These are phyloP conservation scores for Cancer borealis DNA, from an alignment of 2,888 invertebrate genomes.

Conservation along the genomic window DNA sequence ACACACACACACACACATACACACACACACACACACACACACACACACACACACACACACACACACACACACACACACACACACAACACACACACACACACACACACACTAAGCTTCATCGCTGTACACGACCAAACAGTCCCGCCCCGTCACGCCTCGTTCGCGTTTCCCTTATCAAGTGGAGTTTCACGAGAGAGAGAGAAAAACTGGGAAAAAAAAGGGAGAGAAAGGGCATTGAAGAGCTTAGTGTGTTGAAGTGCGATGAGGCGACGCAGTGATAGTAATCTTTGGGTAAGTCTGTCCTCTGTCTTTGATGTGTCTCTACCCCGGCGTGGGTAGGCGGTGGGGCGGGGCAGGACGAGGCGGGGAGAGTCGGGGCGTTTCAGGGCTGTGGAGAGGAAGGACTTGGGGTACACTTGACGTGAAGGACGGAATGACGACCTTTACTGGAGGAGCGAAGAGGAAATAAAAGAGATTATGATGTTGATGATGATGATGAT, in stretches of 20 bases:
- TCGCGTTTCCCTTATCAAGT: constrained; percentile 6
- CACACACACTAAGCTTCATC: background rate
- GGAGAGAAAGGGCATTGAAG: background rate
- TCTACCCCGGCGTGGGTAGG: too few species aligned
- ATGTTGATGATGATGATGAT: background rate
- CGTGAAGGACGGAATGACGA: too few species aligned
- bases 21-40: constrained; percentile 48
- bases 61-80: constrained; percentile 47
- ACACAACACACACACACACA: constrained; percentile 40
- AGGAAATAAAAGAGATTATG: too few species aligned
- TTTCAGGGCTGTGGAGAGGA: background rate
- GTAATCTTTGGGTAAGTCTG: background rate
- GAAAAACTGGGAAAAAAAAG: background rate
- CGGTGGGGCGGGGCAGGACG: background rate
- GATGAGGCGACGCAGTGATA: constrained; percentile 9
- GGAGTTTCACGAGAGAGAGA: background rate
- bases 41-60: constrained; percentile 51
- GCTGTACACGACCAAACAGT: background rate
- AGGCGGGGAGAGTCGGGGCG: background rate
- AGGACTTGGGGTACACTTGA: background rate
- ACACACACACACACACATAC: constrained; percentile 45
- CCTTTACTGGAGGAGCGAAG: too few species aligned
- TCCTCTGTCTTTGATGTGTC: constrained; percentile 15
- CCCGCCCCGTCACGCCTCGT: background rate
- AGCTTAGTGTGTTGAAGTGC: background rate